A percentile compares a stretch with the other conserved stretches of the same genome.
These are phyloP conservation scores for Heloderma charlesbogerti DNA, from an alignment of 2,113 vertebrate genomes.

Conservation along the genomic window DNA sequence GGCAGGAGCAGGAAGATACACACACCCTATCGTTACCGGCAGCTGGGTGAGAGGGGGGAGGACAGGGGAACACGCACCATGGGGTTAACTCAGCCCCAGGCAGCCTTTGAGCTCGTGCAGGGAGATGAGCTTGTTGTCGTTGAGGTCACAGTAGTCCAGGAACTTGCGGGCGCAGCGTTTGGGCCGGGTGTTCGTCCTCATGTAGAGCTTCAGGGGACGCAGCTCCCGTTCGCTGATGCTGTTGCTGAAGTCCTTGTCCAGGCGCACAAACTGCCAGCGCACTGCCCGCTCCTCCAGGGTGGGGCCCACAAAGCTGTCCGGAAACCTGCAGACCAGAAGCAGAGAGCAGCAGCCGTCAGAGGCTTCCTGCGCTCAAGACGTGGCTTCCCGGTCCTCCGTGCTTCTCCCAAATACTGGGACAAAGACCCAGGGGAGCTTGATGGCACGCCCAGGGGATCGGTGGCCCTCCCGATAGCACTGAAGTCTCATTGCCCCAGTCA, in stretches of 20 bases:
- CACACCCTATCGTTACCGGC: no score
- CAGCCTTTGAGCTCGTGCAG: conserved; percentile 71
- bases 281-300: conserved; percentile 52
- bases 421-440: no score
- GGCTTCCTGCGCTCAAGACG: no score
- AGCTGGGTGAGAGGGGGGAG: not conserved
- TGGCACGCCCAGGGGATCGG: no score
- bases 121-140: conserved; percentile 67
- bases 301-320: conserved; percentile 26
- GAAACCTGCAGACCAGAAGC: not conserved
- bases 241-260: conserved; percentile 72
- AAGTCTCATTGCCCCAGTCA: no score
- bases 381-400: no score
- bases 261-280: conserved; percentile 67
- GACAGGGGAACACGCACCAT: not conserved
- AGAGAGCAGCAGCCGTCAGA: not conserved
- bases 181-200: conserved; percentile 67
- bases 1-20: not conserved
- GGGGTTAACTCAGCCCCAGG: conserved; percentile 61
- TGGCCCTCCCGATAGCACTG: no score
- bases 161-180: conserved; percentile 75
- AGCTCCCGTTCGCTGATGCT: conserved; percentile 70
- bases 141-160: conserved; percentile 71
- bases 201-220: conserved; percentile 67
- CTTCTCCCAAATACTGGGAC: no score